A percentile compares a stretch with the other conserved stretches of the same genome.
Conservation (phyloP, 2,888 invertebrate genomes). For the Himalopsyche tibetana region DNA sequence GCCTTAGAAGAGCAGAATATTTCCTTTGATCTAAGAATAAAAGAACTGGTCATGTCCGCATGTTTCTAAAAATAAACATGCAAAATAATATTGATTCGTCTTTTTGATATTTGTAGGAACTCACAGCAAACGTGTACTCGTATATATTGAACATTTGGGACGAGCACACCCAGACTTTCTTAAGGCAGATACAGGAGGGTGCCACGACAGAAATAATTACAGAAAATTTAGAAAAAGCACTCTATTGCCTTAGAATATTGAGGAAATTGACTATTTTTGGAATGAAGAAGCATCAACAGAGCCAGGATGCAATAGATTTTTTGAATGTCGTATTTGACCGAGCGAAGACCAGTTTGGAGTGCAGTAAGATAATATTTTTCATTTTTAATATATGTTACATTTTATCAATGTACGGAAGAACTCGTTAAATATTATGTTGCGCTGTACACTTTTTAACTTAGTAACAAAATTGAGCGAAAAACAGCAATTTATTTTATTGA, state of each 20-base stretch:
- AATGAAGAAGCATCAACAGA: conserved; percentile 86
- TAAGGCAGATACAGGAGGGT: conserved; percentile 80
- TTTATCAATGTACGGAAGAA: no score
- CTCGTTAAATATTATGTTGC: no score
- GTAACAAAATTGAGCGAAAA: no score
- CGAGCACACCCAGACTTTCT: conserved; percentile 82
- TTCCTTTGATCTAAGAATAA: no score
- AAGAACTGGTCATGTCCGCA: no score
- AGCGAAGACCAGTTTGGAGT: conserved; percentile 86
- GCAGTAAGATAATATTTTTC: conserved; percentile 79
- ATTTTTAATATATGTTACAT: not conserved
- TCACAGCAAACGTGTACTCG: conserved; percentile 84
- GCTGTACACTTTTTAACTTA: no score
- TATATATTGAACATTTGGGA: conserved; percentile 90
- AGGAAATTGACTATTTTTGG: conserved; percentile 90
- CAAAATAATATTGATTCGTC: conserved; percentile 19
- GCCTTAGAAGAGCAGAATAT: no score
- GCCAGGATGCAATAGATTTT: conserved; percentile 85
- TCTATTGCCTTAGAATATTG: conserved; percentile 87
- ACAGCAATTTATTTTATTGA: no score
- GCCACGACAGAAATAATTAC: conserved; percentile 79
- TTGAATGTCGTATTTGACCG: conserved; percentile 87
- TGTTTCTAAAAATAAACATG: not conserved
- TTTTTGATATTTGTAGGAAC: conserved; percentile 77
- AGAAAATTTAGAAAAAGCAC: conserved; percentile 86